These are phyloP conservation scores for Lagocephalus sceleratus DNA, from an alignment of 2,797 vertebrate genomes.

Conservation along the genomic window DNA sequence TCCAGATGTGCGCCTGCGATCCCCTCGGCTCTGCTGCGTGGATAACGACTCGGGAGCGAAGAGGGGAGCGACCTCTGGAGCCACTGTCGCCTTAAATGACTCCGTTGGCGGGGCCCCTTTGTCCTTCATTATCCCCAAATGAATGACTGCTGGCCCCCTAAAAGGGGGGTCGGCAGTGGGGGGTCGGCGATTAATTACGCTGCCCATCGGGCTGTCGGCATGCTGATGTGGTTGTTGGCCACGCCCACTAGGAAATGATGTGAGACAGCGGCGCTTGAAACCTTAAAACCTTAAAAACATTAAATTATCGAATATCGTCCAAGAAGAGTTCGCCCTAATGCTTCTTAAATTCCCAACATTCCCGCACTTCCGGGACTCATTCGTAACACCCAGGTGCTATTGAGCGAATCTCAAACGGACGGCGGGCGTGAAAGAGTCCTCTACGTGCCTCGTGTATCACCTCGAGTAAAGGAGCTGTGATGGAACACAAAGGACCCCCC, in stretches of 20 bases:
- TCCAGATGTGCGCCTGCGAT: too few species aligned
- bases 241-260: not conserved
- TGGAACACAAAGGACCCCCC: constrained; percentile 24
- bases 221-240: constrained; percentile 18
- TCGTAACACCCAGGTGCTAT: too few species aligned
- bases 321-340: too few species aligned
- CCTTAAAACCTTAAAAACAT: too few species aligned
- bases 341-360: too few species aligned
- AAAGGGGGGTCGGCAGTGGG: constrained; percentile 30
- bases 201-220: constrained; percentile 38
- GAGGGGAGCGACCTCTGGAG: constrained; percentile 21
- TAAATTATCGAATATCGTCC: too few species aligned
- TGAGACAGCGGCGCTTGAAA: too few species aligned
- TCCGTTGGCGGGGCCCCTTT: constrained; percentile 45
- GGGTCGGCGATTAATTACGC: constrained; percentile 39
- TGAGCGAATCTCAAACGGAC: too few species aligned
- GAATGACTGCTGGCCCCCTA: constrained; percentile 42
- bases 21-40: too few species aligned
- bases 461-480: constrained; percentile 11
- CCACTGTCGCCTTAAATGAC: constrained; percentile 55
- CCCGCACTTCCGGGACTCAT: too few species aligned
- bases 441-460: constrained; percentile 45
- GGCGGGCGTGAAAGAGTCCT: constrained; percentile 30
- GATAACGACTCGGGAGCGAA: not conserved
- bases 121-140: constrained; percentile 40